Conservation (phyloP, 2,888 invertebrate species). For the Rhamphomyia laevipes region DNA sequence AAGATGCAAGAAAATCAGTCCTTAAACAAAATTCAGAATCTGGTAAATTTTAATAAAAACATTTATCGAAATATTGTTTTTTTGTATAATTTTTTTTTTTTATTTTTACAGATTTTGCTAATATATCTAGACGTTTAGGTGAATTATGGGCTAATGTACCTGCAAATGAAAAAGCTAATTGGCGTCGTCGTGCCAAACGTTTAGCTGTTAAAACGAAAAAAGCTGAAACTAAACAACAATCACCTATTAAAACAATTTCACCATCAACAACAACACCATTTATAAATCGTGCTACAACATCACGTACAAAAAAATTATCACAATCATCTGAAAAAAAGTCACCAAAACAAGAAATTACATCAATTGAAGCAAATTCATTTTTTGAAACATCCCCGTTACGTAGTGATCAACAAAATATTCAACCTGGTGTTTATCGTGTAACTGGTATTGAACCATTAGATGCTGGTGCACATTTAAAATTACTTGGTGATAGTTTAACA, state of each 20-base stretch:
- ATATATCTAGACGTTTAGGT: slow-evolving; percentile 69
- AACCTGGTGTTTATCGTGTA: slow-evolving; percentile 44
- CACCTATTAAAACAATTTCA: neutral
- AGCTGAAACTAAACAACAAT: neutral
- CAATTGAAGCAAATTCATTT: slow-evolving; percentile 28
- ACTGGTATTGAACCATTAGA: slow-evolving; percentile 73
- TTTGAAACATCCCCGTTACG: slow-evolving; percentile 15
- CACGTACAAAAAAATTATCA: slow-evolving; percentile 28
- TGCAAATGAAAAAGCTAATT: slow-evolving; percentile 52
- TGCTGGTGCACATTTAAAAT: slow-evolving; percentile 82
- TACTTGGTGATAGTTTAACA: slow-evolving; percentile 85
- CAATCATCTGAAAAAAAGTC: slow-evolving; percentile 5
- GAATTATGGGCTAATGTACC: slow-evolving; percentile 81
- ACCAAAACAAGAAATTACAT: slow-evolving; percentile 2
- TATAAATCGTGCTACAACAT: slow-evolving; percentile 25
- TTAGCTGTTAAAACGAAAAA: slow-evolving; percentile 29
- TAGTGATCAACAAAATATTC: slow-evolving; percentile 10
- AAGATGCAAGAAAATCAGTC: slow-evolving; percentile 64
- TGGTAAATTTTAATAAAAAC: slow-evolving; percentile 4
- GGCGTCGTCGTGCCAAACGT: slow-evolving; percentile 74
- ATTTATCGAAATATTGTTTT: neutral
- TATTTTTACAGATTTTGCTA: slow-evolving; percentile 53
- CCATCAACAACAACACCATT: neutral
- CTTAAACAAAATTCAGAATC: slow-evolving; percentile 59
- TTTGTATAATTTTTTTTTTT: slow-evolving; percentile 2